Percentiles rank a stretch among this genome's conserved stretches.
These are phyloP conservation scores for Eurois occulta DNA, from an alignment of 2,888 invertebrate genomes.

Conservation along the genomic window DNA sequence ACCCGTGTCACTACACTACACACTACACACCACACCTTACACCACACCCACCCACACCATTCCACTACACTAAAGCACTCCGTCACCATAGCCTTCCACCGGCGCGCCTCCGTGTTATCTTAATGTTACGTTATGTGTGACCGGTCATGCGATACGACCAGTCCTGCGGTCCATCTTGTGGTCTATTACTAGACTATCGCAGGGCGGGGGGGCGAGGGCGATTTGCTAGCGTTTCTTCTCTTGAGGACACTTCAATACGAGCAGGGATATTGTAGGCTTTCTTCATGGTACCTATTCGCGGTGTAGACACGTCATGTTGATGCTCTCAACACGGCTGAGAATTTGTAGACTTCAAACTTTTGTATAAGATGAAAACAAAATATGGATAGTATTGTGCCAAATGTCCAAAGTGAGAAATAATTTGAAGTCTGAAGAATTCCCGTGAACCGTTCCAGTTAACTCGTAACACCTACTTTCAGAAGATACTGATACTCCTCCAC, in stretches of 20 bases:
- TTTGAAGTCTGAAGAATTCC: not conserved
- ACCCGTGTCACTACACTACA: constrained; percentile 65
- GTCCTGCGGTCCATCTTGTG: not conserved
- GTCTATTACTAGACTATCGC: too few species aligned
- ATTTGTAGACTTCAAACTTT: too few species aligned
- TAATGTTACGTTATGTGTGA: constrained; percentile 12
- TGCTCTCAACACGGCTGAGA: not conserved
- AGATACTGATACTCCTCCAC: not conserved
- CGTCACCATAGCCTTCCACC: constrained; percentile 62
- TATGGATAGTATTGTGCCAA: not conserved
- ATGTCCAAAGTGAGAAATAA: not conserved
- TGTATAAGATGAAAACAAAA: not conserved
- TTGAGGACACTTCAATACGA: not conserved
- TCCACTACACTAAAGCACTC: constrained; percentile 65
- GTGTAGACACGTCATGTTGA: too few species aligned
- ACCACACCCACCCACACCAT: constrained; percentile 53
- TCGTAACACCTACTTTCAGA: not conserved
- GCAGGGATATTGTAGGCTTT: not conserved
- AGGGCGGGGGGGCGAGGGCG: too few species aligned
- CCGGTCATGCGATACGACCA: not conserved
- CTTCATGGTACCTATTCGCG: not conserved
- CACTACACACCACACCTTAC: constrained; percentile 59
- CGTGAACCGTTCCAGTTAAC: not conserved
- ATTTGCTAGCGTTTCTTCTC: constrained; percentile 1
- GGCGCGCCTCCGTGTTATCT: constrained; percentile 48